Conservation (phyloP, 2,113 vertebrate species). For the Seriola quinqueradiata region DNA sequence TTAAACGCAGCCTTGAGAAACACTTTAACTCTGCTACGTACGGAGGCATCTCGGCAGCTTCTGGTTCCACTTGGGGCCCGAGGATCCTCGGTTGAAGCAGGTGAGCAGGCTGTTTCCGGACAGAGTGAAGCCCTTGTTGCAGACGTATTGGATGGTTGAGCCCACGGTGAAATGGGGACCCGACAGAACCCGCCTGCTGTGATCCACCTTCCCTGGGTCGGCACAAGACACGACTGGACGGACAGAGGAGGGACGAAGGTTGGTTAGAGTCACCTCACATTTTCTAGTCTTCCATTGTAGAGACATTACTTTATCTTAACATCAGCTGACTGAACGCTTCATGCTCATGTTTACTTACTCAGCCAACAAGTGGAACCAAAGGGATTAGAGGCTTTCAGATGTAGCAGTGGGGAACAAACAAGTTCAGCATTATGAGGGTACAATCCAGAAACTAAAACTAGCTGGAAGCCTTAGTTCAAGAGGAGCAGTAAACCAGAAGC, state of each 20-base stretch:
- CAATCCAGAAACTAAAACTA: too few species aligned
- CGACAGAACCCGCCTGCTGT: slow-evolving; percentile 92
- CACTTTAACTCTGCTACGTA: slow-evolving; percentile 78
- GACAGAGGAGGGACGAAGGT: slow-evolving; percentile 8
- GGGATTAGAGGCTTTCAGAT: too few species aligned
- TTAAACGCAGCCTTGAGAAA: neutral
- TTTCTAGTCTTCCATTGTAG: neutral
- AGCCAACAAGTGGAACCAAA: too few species aligned
- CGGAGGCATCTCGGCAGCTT: slow-evolving; percentile 92
- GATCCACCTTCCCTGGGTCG: slow-evolving; percentile 92
- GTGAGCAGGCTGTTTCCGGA: slow-evolving; percentile 89
- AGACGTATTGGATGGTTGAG: slow-evolving; percentile 92
- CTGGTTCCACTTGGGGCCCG: slow-evolving; percentile 94
- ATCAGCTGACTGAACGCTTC: neutral
- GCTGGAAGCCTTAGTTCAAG: too few species aligned
- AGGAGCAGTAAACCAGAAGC: too few species aligned
- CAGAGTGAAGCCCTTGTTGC: slow-evolving; percentile 91
- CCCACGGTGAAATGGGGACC: slow-evolving; percentile 90
- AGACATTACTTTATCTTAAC: too few species aligned
- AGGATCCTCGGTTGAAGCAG: slow-evolving; percentile 89
- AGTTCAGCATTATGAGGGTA: too few species aligned
- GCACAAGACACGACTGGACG: slow-evolving; percentile 89
- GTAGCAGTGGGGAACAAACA: too few species aligned
- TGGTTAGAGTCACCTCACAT: neutral
- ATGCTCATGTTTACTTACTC: neutral